Conservation (phyloP, 2,113 vertebrate genomes). For the Panurus biarmicus region DNA sequence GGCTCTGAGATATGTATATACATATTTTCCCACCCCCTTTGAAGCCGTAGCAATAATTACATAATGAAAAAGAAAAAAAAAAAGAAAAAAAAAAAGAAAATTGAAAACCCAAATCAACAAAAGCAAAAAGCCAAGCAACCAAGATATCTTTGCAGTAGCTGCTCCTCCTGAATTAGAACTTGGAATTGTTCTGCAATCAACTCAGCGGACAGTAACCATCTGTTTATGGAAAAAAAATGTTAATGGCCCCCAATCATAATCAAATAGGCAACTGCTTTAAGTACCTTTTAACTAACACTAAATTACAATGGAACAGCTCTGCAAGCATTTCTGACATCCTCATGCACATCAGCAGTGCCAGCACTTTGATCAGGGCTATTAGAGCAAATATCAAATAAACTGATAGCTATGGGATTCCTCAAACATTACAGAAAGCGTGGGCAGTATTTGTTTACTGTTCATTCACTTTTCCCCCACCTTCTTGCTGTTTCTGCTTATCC, state of each 20-base stretch:
- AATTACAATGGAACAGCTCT: constrained; percentile 61
- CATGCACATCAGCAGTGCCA: constrained; percentile 40
- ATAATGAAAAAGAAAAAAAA: background rate
- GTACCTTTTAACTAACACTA: constrained; percentile 67
- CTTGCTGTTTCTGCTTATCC: background rate
- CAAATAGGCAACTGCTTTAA: constrained; percentile 69
- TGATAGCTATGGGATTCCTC: background rate
- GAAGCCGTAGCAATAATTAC: background rate
- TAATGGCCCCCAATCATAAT: constrained; percentile 69
- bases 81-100: accelerated
- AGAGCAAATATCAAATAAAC: constrained; percentile 36
- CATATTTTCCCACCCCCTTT: background rate
- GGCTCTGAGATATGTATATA: background rate
- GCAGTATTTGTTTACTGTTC: background rate
- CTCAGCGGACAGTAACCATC: constrained; percentile 60
- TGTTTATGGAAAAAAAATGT: constrained; percentile 65
- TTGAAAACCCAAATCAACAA: background rate
- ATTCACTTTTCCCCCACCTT: background rate
- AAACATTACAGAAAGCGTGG: background rate
- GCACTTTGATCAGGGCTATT: constrained; percentile 36
- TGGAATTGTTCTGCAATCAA: constrained; percentile 38
- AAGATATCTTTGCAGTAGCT: background rate
- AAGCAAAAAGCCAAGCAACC: background rate
- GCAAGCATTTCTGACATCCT: constrained; percentile 58
- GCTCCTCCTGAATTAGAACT: constrained; percentile 44